These are phyloP conservation scores for Neuroterus valhalla DNA, from an alignment of 1,140 invertebrate genomes.

Conservation along the genomic window DNA sequence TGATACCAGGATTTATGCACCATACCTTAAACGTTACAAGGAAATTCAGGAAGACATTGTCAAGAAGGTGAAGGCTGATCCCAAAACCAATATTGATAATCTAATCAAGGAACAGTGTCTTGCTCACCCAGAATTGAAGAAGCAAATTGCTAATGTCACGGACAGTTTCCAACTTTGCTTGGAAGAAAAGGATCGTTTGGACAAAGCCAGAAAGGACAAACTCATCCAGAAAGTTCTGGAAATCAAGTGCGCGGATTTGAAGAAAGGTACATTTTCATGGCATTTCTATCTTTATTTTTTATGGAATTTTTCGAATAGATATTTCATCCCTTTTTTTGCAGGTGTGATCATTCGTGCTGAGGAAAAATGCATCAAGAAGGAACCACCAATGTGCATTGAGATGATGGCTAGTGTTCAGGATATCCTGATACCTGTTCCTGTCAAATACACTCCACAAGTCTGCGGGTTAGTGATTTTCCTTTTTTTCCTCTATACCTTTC, in stretches of 20 bases:
- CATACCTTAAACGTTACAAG: conserved; percentile 10
- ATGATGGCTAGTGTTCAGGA: not conserved
- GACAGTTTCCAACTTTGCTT: conserved; percentile 6
- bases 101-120: not conserved
- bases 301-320: not conserved
- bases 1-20: not conserved
- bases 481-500: not conserved
- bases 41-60: not conserved
- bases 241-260: not conserved
- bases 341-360: not conserved
- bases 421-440: not conserved
- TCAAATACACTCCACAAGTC: conserved; percentile 8
- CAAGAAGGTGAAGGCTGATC: conserved; percentile 1
- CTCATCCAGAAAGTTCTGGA: not conserved
- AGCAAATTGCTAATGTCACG: not conserved
- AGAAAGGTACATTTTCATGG: not conserved
- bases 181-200: not conserved
- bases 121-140: not conserved
- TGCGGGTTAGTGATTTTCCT: not conserved
- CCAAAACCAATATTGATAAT: not conserved
- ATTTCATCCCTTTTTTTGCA: not conserved
- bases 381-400: conserved; percentile 10
- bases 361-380: not conserved
- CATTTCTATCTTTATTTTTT: not conserved
- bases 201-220: not conserved